Base-by-base conservation (phyloP, 1,140 invertebrate genomes). In the Pissodes strobi region DNA sequence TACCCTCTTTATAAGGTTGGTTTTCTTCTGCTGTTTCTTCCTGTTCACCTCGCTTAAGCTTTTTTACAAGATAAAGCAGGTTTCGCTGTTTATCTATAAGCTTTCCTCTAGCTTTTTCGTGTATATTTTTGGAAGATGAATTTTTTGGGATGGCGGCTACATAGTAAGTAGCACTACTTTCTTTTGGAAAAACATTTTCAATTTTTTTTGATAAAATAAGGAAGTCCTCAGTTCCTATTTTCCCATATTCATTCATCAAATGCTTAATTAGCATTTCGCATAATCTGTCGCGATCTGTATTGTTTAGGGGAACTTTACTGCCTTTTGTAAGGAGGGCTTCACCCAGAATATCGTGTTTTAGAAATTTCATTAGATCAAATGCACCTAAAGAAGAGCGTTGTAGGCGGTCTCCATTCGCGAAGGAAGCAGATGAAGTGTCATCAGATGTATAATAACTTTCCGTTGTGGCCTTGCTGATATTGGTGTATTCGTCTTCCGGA, bases 101-200 rank as follows among this genome's bases (percentile, higher is more conserved):
- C 19, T 48, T 48, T 48, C 45, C 21, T 15, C 45, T 48, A 18
- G 45, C 45, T 48, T 48, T 48, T 15, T 48, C 45, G 13, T 48
- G 45, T 23, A 18, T 15, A 13, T 48, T 10, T 9, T 21, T 19
- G 3, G 45, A 8, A 13, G 45, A 48, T 2, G 19, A 12, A 18
- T 10, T 21, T 48, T 48, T 48, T 13, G 45, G 21, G 10, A 48
- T 13, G 9, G 45, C 45, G 19, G 45, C 45, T 3, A 48, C 45
- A 15, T 48, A 48, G 45, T 48, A 48, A 9, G 45, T 48, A 21
- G 45, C 17, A 48, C 15, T 18, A 48, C n/a, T n/a, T 19, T 10
- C 19, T 48, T 9, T 10, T 48, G 45, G 45, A 48, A 48, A 48
- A 13, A 18, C 45, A 8, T 48, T 23, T 4, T 18, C 45, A 48